Evolutionary conservation across 2,113 vertebrate genomes (phyloP).

Genomic region (Pardalotus punctatus): DNA sequence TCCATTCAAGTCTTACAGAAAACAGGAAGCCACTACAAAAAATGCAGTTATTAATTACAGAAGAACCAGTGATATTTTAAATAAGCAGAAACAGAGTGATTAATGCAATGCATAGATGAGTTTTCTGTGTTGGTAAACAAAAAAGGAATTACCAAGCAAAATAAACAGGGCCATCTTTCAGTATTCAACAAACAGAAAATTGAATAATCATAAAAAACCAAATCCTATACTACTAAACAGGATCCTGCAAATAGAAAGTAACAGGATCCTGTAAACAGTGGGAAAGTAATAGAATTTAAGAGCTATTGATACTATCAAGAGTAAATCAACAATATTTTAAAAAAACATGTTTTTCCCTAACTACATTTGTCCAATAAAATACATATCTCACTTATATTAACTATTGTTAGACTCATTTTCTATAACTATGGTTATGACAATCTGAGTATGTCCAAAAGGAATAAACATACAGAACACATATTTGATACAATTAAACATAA

Average conservation of each 20-base stretch:
- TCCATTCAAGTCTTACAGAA: background rate
- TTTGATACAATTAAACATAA: background rate
- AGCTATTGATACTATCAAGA: background rate
- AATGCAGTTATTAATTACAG: background rate
- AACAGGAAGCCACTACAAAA: background rate
- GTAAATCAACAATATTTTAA: background rate
- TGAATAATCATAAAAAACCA: background rate
- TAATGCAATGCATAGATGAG: background rate
- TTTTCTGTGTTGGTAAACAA: background rate
- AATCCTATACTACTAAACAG: background rate
- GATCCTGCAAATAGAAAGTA: background rate
- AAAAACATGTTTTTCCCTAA: accelerated
- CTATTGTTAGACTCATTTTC: background rate
- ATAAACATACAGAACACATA: background rate
- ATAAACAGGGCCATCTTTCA: background rate
- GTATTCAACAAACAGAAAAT: background rate
- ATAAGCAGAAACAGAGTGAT: background rate
- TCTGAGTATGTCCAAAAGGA: background rate
- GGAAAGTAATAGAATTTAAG: background rate
- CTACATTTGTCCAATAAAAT: background rate
- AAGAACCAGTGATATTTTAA: background rate
- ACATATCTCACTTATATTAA: background rate
- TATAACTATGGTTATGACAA: background rate
- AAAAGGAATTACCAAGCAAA: background rate
- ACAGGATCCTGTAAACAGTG: background rate